phyloP scores from a whole-genome alignment of 1,140 invertebrate genomes.

The Brachionus plicatilis region DNA sequence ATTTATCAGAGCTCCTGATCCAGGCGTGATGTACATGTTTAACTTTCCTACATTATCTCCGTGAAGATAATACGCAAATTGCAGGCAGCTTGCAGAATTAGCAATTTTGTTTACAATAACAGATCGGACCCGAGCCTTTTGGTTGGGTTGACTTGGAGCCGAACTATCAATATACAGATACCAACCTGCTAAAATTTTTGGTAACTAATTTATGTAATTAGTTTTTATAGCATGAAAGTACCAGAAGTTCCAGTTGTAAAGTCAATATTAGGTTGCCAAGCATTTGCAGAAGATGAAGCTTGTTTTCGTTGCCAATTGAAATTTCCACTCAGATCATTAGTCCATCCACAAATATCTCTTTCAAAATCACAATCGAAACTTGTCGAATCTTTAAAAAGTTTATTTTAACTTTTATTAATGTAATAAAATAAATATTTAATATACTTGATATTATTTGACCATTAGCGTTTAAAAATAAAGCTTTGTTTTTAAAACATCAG shows the following conservation, averaged over 20 bases:
- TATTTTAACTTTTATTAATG: not conserved
- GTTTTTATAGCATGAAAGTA: slow-evolving; percentile 43
- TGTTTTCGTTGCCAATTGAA: slow-evolving; percentile 20
- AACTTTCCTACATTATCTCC: slow-evolving; percentile 39
- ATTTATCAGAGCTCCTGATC: not conserved
- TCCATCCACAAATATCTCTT: slow-evolving; percentile 28
- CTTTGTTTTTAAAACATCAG: not conserved
- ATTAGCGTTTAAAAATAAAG: not conserved
- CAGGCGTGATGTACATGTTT: slow-evolving; percentile 40
- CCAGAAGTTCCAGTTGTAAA: slow-evolving; percentile 54
- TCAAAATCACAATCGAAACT: slow-evolving; percentile 49
- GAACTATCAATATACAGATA: slow-evolving; percentile 42
- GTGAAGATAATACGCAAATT: slow-evolving; percentile 44
- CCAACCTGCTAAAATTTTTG: not conserved
- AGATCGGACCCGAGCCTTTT: slow-evolving; percentile 15
- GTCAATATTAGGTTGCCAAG: slow-evolving; percentile 45
- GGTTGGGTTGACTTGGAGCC: not conserved
- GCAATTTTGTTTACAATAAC: slow-evolving; percentile 1
- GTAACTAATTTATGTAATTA: not conserved
- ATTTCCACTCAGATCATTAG: not conserved
- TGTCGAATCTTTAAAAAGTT: not conserved
- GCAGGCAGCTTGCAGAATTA: not conserved
- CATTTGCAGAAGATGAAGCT: not conserved
- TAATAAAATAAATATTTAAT: not conserved
- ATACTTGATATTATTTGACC: slow-evolving; percentile 13